phyloP scores from a whole-genome alignment of 2,113 vertebrate genomes.

The Penelope pileata region DNA sequence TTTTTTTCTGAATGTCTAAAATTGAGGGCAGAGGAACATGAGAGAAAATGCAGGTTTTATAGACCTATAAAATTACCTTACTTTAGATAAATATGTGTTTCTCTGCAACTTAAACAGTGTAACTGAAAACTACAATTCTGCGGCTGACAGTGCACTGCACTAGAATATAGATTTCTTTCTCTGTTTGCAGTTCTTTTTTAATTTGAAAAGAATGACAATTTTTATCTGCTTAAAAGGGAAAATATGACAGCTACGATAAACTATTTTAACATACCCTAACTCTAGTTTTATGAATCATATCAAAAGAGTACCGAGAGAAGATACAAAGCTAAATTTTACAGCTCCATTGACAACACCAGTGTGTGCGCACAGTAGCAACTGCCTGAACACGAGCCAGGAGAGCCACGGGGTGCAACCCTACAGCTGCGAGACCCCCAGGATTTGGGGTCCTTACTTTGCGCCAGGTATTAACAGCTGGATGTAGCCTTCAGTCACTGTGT shows the following conservation, averaged over 20 bases:
- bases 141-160: neutral
- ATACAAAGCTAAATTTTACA: neutral
- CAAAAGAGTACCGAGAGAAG: neutral
- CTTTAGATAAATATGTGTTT: slow-evolving; percentile 59
- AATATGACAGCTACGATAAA: neutral
- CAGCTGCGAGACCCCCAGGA: neutral
- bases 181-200: neutral
- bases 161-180: slow-evolving; percentile 1
- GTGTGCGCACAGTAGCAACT: neutral
- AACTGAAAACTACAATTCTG: slow-evolving; percentile 1
- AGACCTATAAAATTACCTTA: slow-evolving; percentile 67
- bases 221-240: neutral
- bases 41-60: slow-evolving; percentile 76
- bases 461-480: neutral
- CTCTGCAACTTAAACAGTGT: slow-evolving; percentile 40
- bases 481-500: neutral
- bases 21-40: slow-evolving; percentile 10
- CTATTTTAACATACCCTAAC: neutral
- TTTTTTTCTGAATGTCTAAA: slow-evolving; percentile 65
- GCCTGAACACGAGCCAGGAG: neutral
- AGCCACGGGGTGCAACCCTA: neutral
- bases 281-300: neutral
- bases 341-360: neutral
- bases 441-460: neutral
- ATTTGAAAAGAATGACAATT: neutral